These are phyloP conservation scores for Hartigia nigra DNA, from an alignment of 2,888 invertebrate genomes.

Conservation along the genomic window DNA sequence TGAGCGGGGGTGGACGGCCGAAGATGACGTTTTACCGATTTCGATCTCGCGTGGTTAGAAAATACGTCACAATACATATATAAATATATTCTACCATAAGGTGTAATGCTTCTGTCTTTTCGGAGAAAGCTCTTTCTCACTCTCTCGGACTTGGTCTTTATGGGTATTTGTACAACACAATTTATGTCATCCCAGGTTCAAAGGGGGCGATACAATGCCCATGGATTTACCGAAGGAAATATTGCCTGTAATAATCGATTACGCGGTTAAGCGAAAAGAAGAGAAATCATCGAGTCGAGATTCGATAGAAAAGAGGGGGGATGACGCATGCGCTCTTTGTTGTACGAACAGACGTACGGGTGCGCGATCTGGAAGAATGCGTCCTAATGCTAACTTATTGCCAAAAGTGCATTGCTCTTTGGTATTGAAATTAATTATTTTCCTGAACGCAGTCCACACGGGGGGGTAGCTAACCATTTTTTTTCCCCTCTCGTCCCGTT, in stretches of 20 bases:
- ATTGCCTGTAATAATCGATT: slow-evolving; percentile 23
- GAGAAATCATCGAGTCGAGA: slow-evolving; percentile 43
- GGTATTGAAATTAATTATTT: slow-evolving; percentile 36
- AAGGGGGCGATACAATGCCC: slow-evolving; percentile 28
- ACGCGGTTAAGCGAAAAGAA: slow-evolving; percentile 38
- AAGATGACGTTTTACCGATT: too few relatives aligned
- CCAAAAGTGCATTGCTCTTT: slow-evolving; percentile 25
- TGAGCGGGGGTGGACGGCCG: too few relatives aligned
- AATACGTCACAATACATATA: too few relatives aligned
- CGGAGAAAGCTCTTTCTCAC: not conserved
- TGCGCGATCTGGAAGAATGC: slow-evolving; percentile 36
- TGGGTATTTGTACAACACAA: slow-evolving; percentile 48
- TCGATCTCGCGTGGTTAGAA: too few relatives aligned
- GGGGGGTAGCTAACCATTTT: not conserved
- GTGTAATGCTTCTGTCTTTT: not conserved
- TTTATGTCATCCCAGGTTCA: slow-evolving; percentile 39
- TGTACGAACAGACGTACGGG: slow-evolving; percentile 29
- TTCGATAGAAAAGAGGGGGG: slow-evolving; percentile 12
- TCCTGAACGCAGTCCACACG: slow-evolving; percentile 10
- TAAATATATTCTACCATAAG: not conserved
- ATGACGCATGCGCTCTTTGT: slow-evolving; percentile 23
- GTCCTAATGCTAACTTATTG: slow-evolving; percentile 32
- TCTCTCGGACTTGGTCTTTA: slow-evolving; percentile 10
- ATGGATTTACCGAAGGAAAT: slow-evolving; percentile 26
- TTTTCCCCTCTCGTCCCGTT: not conserved